Percentiles rank a stretch among this genome's conserved stretches.
Conservation (phyloP, 2,888 invertebrate genomes). For the Temnothorax unifasciatus region DNA sequence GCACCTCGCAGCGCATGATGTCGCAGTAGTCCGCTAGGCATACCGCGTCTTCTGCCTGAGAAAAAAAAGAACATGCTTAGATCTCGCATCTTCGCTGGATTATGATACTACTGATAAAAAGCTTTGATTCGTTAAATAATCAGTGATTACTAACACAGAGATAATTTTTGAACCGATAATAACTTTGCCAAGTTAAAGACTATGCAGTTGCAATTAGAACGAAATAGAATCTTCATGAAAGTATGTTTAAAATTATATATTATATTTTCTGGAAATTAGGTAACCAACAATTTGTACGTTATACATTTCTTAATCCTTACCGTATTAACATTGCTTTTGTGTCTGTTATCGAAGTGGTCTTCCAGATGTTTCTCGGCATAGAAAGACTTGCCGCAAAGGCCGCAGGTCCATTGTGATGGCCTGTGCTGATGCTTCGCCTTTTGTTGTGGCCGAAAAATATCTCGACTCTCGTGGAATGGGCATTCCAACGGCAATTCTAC, state of each 20-base stretch:
- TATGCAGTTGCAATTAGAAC: neutral
- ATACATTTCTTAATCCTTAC: conserved; percentile 84
- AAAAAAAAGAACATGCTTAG: neutral
- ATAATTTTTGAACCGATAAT: neutral
- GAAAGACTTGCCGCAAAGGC: conserved; percentile 96
- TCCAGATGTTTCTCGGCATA: conserved; percentile 95
- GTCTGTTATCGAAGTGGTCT: conserved; percentile 95
- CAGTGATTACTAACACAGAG: neutral
- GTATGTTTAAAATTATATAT: neutral
- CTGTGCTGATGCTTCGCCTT: conserved; percentile 94
- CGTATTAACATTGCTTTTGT: conserved; percentile 94
- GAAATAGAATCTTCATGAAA: neutral
- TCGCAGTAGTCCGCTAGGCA: conserved; percentile 98
- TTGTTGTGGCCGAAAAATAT: conserved; percentile 95
- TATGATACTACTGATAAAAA: neutral
- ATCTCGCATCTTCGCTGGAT: too few relatives aligned
- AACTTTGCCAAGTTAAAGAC: neutral
- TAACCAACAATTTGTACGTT: neutral
- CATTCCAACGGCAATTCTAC: conserved; percentile 95
- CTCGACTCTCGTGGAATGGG: conserved; percentile 95
- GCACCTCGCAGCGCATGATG: conserved; percentile 97
- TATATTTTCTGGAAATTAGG: neutral
- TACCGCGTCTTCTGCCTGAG: conserved; percentile 95
- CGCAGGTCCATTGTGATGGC: conserved; percentile 96
- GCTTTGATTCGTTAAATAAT: neutral